phyloP scores from a whole-genome alignment of 2,888 invertebrate species.

The Orgyia antiqua region DNA sequence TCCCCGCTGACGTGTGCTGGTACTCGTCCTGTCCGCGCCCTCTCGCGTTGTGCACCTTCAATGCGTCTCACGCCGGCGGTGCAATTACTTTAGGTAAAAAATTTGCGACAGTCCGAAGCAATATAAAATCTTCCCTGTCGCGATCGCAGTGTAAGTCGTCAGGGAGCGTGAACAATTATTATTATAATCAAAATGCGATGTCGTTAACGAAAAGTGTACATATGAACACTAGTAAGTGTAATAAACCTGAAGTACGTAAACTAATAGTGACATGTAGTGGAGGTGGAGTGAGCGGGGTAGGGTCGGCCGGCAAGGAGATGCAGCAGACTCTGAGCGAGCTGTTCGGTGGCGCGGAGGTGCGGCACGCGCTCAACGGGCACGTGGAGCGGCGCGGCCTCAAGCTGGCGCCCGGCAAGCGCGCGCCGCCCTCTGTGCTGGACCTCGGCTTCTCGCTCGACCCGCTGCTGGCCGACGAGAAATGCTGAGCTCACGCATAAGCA shows the following conservation, averaged over 20 bases:
- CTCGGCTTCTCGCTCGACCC: conserved; percentile 68
- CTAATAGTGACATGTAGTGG: conserved; percentile 70
- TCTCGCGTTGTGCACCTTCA: conserved; percentile 76
- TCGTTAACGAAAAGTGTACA: conserved; percentile 65
- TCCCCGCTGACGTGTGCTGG: conserved; percentile 62
- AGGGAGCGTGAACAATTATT: conserved; percentile 50
- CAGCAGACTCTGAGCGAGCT: conserved; percentile 54
- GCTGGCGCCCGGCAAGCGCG: conserved; percentile 37
- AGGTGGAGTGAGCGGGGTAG: conserved; percentile 20
- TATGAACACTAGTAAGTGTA: conserved; percentile 61
- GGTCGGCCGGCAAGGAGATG: conserved; percentile 31
- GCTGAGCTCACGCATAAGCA: conserved; percentile 53
- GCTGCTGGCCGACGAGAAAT: conserved; percentile 71
- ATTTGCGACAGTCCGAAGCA: conserved; percentile 68
- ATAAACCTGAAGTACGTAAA: conserved; percentile 70
- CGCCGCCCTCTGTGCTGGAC: conserved; percentile 49
- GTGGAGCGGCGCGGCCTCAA: conserved; percentile 28
- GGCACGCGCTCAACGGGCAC: conserved; percentile 52
- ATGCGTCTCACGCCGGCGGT: conserved; percentile 76
- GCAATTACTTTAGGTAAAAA: conserved; percentile 73
- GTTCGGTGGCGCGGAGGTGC: conserved; percentile 42
- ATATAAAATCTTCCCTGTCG: conserved; percentile 66
- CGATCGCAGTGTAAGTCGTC: conserved; percentile 56
- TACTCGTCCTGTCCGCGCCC: conserved; percentile 79
- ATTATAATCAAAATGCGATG: conserved; percentile 53